Evolutionary conservation across 2,888 invertebrate genomes (phyloP), one percentile per base, ranked within the genome.

Genomic region (Parnassius glacialis): DNA sequence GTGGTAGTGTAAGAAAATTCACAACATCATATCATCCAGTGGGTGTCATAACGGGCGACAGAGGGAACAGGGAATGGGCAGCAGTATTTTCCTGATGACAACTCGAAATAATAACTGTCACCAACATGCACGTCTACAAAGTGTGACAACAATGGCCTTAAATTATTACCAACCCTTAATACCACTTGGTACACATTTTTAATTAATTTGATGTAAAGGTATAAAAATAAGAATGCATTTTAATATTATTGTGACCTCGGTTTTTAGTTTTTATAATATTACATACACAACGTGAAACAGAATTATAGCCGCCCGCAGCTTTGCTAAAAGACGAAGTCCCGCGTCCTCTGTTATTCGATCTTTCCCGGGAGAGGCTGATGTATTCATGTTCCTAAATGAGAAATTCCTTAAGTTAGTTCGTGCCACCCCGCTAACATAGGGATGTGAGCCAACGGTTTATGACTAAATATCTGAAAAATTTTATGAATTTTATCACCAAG

Each of bases 371-470:
- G 69, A 66, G 68, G 64, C 79, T 80, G 81, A 80, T 75, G 74
- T 75, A 74, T 74, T 71, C 69, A 71, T 74, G 68, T 69, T 65
- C 74, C 76, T 78, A 84, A 87, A 86, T 87, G 85, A 87, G 76
- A 86, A 87, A 86, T 87, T 85, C 86, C 80, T 79, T 62, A 68
- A 73, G 76, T 76, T 79, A 79, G 75, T 80, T 80, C 73, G 71
- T 64, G 65, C 65, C 66, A 62, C 65, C 64, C 61, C 57, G 52
- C 55, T 53, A 47, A 3, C 53, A 7, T 76, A 79, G 76, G 67
- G 79, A 64, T 71, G 76, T 12, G 52, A 52, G 41, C n/a, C 13
- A 9, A 48, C 34, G 34, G 5, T 34, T 34, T 34, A 34, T 34
- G 34, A 34, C 34, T 34, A 34, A 34, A 34, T 7, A 34, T 7